phyloP scores from a whole-genome alignment of 2,888 invertebrate species.

The Acleris emargana region DNA sequence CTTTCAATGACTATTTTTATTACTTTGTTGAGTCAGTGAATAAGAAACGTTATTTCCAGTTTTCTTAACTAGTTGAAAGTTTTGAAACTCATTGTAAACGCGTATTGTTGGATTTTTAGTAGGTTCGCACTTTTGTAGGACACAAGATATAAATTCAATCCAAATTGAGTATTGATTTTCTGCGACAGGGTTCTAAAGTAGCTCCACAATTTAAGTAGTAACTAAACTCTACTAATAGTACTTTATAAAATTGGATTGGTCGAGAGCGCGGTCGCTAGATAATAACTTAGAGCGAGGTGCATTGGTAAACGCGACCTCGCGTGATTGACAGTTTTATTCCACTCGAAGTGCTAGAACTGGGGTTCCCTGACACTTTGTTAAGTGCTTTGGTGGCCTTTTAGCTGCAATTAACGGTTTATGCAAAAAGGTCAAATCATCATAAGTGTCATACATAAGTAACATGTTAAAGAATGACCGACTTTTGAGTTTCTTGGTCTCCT shows the following conservation, averaged over 20 bases:
- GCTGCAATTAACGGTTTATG: not conserved
- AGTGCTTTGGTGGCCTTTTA: not conserved
- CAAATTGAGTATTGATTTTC: no score
- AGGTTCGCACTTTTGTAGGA: not conserved
- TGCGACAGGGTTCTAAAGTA: no score
- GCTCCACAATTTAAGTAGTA: no score
- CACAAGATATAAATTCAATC: no score
- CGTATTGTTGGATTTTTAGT: slow-evolving; percentile 9
- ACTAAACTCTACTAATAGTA: slow-evolving; percentile 13
- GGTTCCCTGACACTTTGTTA: not conserved
- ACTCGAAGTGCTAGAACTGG: not conserved
- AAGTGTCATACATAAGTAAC: no score
- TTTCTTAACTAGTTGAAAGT: slow-evolving; percentile 7
- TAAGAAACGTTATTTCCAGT: slow-evolving; percentile 31
- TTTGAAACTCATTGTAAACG: not conserved
- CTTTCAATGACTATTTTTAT: slow-evolving; percentile 35
- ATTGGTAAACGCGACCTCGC: slow-evolving; percentile 38
- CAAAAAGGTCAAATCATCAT: not conserved
- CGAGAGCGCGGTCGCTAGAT: slow-evolving; percentile 24
- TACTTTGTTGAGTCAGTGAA: slow-evolving; percentile 34
- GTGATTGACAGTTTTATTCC: slow-evolving; percentile 37
- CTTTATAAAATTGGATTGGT: slow-evolving; percentile 24
- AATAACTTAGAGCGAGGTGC: slow-evolving; percentile 33
- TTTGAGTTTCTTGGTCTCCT: no score
- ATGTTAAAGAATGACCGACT: no score